A percentile compares a stretch with the other conserved stretches of the same genome.
phyloP scores from a whole-genome alignment of 1,140 invertebrate genomes.

The Caenorhabditis brenneri region DNA sequence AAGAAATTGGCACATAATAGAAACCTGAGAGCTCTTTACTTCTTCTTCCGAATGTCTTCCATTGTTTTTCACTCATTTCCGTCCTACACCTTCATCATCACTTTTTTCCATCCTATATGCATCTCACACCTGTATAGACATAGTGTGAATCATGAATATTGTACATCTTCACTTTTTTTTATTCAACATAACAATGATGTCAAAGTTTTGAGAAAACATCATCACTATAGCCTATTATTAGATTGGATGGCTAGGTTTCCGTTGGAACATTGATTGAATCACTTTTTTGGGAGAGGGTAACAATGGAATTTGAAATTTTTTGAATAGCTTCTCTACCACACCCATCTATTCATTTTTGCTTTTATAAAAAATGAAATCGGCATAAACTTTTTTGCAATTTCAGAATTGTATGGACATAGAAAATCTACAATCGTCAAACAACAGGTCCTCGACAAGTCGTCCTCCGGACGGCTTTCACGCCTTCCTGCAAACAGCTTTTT shows the following conservation, averaged over 20 bases:
- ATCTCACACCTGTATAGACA: not conserved
- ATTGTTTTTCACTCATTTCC: conserved; percentile 34
- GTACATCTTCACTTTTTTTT: not conserved
- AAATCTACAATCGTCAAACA: conserved; percentile 40
- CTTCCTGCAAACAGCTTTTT: conserved; percentile 27
- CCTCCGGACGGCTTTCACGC: conserved; percentile 31
- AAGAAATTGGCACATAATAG: conserved; percentile 41
- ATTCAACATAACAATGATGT: conserved; percentile 23
- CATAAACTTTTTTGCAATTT: not conserved
- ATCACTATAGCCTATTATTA: conserved; percentile 3
- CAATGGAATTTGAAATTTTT: too few relatives aligned
- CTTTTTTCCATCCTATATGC: too few relatives aligned
- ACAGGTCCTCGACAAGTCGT: conserved; percentile 20
- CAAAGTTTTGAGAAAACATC: not conserved
- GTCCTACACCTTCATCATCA: too few relatives aligned
- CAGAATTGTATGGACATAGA: conserved; percentile 41
- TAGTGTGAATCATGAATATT: conserved; percentile 28
- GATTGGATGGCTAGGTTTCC: not conserved
- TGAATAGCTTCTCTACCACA: too few relatives aligned
- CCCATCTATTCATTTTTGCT: not conserved
- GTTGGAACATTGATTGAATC: not conserved
- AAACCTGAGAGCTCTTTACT: conserved; percentile 39
- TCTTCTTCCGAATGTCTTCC: too few relatives aligned
- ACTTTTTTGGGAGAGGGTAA: not conserved
- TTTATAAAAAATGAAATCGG: not conserved